Base-by-base conservation (phyloP, 2,797 vertebrate genomes). In the Hemibagrus guttatus region DNA sequence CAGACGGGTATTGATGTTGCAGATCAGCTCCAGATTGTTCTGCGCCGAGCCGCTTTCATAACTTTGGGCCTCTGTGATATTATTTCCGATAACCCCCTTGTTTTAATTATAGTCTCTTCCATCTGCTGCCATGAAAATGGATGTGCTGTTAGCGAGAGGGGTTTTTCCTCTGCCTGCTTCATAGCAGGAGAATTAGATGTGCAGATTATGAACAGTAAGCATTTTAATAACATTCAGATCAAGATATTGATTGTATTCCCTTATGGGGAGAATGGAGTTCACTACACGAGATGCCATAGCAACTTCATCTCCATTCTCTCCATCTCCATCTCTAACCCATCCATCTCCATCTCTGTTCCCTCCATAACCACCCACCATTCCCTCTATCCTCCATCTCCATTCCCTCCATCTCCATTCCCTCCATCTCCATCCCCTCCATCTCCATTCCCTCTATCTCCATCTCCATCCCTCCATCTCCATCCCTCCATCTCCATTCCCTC, bases 211-310 rank as follows among this genome's bases (percentile, higher is more conserved):
- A 31, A 80, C 76, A 81, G 81, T 90, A 35, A 91, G 42, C 58
- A 90, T 90, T 91, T 89, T 90, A 87, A 91, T 88, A 90, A 89
- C 54, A 68, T 83, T 66, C 80, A 87, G 85, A 89, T 87, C 66
- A 66, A 9, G 69, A 87, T 89, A 14, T 85, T 49, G 12, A 85
- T 89, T 86, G 89, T 88, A 87, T 39, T 12, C 80, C 54, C 17
- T 88, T 93, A 93, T 92, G 87, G 86, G 83, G 83, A 91, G 91
- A 86, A 81, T 35, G 88, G 75, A 86, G 84, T 61, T 89, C 80
- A 83, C 87, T 84, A 82, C 13, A 11, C 35, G 89, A n/a, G n/a
- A 87, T 88, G 91, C 90, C 91, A 75, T 86, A 61, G 91, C 90
- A 89, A 85, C 79, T 87, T 89, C 19, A 89, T 85, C 79, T 87